These are phyloP conservation scores for Marasmarcha lunaedactyla DNA, from an alignment of 2,888 invertebrate species.

Conservation along the genomic window DNA sequence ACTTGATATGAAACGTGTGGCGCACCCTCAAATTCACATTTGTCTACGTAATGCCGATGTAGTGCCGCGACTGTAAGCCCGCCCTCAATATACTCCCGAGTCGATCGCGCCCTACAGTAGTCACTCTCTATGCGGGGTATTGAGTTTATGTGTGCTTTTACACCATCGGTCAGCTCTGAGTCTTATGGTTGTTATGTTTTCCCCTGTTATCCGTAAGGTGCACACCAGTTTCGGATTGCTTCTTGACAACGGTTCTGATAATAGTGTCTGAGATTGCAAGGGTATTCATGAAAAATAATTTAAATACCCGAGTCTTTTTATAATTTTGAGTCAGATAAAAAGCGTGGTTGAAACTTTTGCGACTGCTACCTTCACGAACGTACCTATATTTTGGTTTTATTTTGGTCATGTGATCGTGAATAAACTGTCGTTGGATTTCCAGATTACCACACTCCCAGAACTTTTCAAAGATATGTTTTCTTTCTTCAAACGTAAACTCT, in stretches of 20 bases:
- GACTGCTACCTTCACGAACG: conserved; percentile 13
- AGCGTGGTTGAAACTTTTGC: conserved; percentile 15
- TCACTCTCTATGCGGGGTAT: too few relatives aligned
- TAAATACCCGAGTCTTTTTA: conserved; percentile 9
- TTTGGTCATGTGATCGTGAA: conserved; percentile 9
- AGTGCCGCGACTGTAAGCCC: conserved; percentile 18
- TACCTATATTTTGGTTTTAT: conserved; percentile 18
- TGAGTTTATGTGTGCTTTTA: conserved; percentile 10
- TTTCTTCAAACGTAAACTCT: conserved; percentile 14
- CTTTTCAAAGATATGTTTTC: conserved; percentile 12
- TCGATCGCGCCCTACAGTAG: too few relatives aligned
- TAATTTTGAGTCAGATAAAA: conserved; percentile 17
- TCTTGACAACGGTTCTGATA: conserved; percentile 15
- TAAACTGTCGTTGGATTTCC: conserved; percentile 16
- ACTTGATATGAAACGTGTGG: conserved; percentile 4
- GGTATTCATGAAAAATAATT: conserved; percentile 11
- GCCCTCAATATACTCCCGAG: conserved; percentile 16
- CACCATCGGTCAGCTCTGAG: conserved; percentile 6
- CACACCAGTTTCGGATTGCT: conserved; percentile 11
- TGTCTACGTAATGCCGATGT: conserved; percentile 14
- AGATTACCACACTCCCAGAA: conserved; percentile 16
- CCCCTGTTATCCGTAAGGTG: conserved; percentile 18
- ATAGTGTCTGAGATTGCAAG: conserved; percentile 12
- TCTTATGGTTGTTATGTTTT: conserved; percentile 19
- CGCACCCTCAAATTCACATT: conserved; percentile 14